These are phyloP conservation scores for Caenorhabditis uteleia DNA, from an alignment of 2,888 invertebrate genomes.

Conservation along the genomic window DNA sequence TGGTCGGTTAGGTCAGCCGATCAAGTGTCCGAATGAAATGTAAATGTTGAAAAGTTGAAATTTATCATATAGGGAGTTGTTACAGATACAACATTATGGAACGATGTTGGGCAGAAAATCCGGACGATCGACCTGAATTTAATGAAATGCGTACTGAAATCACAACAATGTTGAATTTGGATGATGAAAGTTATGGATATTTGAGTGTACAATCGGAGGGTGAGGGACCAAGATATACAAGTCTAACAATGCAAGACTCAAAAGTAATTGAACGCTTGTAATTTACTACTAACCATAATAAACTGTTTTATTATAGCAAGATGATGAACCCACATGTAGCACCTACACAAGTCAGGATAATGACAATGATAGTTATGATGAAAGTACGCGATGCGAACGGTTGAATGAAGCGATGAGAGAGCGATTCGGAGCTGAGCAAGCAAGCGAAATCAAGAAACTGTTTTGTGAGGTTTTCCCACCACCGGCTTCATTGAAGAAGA, in stretches of 20 bases:
- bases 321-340: background rate
- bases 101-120: slow-evolving; percentile 39
- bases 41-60: slow-evolving; percentile 10
- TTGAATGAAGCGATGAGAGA: slow-evolving; percentile 12
- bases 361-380: background rate
- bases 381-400: background rate
- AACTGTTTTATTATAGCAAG: no score
- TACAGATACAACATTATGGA: slow-evolving; percentile 51
- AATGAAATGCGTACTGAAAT: slow-evolving; percentile 32
- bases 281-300: no score
- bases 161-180: slow-evolving; percentile 46
- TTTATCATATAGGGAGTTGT: background rate
- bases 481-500: slow-evolving; percentile 15
- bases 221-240: slow-evolving; percentile 14
- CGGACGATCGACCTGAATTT: slow-evolving; percentile 42
- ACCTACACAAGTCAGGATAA: no score
- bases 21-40: slow-evolving; percentile 57
- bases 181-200: slow-evolving; percentile 53
- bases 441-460: slow-evolving; percentile 25
- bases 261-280: no score
- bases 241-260: slow-evolving; percentile 33
- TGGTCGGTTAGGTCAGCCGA: slow-evolving; percentile 45
- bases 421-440: slow-evolving; percentile 16
- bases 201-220: slow-evolving; percentile 27
- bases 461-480: slow-evolving; percentile 24